These are phyloP conservation scores for Oscheius myriophilus DNA, from an alignment of 2,888 invertebrate genomes.

Conservation along the genomic window DNA sequence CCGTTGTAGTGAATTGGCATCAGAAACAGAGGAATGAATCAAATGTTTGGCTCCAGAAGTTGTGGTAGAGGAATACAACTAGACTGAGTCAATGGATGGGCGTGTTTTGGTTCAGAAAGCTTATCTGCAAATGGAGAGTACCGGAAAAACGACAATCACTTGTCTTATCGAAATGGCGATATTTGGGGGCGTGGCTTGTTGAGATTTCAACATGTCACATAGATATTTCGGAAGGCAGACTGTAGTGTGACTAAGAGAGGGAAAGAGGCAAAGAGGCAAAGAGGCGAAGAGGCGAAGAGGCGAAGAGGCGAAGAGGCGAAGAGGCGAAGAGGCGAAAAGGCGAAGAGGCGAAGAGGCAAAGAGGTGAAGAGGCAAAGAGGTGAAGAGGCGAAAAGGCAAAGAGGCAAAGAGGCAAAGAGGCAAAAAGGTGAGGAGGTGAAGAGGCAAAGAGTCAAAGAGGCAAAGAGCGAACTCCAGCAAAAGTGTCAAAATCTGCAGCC, in stretches of 20 bases:
- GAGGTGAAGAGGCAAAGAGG: too few species aligned
- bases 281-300: background rate
- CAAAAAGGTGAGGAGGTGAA: background rate
- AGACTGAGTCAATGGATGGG: too few species aligned
- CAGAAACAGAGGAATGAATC: background rate
- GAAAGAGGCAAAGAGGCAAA: background rate
- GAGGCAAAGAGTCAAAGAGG: background rate
- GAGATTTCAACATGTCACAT: background rate
- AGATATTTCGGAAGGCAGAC: too few species aligned
- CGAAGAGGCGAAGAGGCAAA: too few species aligned
- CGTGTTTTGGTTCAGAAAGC: too few species aligned
- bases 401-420: background rate
- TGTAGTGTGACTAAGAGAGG: too few species aligned
- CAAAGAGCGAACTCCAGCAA: background rate
- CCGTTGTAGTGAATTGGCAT: background rate
- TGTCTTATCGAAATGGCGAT: background rate
- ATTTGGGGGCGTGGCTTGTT: background rate
- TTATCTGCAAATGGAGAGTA: too few species aligned
- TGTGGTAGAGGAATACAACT: too few species aligned
- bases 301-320: background rate
- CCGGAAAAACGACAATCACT: too few species aligned
- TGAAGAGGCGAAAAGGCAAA: background rate
- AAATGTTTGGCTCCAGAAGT: too few species aligned
- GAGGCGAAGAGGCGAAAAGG: background rate
- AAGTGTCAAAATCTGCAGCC: slow-evolving; percentile 12